Evolutionary conservation across 2,797 vertebrate genomes (phyloP).

Genomic region (Iguana delicatissima): DNA sequence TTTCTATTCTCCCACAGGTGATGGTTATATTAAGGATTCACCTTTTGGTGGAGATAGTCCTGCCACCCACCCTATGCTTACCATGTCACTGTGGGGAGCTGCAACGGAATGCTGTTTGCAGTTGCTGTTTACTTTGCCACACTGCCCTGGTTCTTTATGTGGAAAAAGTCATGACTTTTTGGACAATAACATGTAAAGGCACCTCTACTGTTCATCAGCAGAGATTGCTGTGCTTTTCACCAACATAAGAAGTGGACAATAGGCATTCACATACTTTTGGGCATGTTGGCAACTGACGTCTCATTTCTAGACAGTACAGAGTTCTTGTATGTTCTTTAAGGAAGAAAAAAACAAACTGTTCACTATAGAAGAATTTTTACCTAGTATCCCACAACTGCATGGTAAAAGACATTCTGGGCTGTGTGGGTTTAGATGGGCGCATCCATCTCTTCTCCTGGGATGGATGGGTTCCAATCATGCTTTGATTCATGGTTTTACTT

Average conservation of each 20-base stretch:
- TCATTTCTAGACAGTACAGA: neutral
- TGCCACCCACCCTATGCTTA: neutral
- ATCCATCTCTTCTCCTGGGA: neutral
- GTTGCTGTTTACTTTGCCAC: neutral
- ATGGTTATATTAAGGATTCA: neutral
- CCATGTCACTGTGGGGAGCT: neutral
- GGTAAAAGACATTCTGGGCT: neutral
- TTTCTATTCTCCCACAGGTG: neutral
- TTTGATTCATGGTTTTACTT: neutral
- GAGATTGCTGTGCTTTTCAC: neutral
- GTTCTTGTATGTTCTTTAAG: neutral
- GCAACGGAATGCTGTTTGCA: neutral
- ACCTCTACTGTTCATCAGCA: too few species aligned
- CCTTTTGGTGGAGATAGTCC: neutral
- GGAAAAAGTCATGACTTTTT: neutral
- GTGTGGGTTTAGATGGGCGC: neutral
- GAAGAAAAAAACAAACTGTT: neutral
- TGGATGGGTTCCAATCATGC: neutral
- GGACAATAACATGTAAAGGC: neutral
- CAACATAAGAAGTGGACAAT: neutral
- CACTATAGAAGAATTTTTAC: neutral
- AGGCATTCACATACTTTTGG: neutral
- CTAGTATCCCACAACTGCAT: neutral
- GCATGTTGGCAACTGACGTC: neutral
- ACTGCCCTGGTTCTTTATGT: neutral